phyloP scores from a whole-genome alignment of 2,113 vertebrate species.

The Toxotes chatareus region DNA sequence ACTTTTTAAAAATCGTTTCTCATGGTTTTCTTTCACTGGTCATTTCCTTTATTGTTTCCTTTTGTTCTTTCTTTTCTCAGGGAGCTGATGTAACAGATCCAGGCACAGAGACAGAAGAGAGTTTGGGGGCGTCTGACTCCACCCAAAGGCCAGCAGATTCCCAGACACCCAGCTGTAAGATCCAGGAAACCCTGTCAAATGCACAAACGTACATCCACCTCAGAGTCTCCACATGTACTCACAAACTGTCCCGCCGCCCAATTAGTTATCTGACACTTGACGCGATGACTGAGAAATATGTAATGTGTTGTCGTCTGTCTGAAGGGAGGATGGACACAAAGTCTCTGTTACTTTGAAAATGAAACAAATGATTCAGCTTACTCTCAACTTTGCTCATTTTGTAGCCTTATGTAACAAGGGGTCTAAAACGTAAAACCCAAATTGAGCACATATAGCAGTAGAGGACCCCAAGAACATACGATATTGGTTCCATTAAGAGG shows the following conservation, averaged over 20 bases:
- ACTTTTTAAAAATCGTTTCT: not conserved
- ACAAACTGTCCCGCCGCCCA: slow-evolving; percentile 35
- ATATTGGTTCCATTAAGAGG: not conserved
- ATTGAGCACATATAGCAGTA: not conserved
- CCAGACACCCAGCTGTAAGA: slow-evolving; percentile 90
- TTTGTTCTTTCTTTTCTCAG: slow-evolving; percentile 76
- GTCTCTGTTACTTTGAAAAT: not conserved
- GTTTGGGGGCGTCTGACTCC: slow-evolving; percentile 92
- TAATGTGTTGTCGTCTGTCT: slow-evolving; percentile 64
- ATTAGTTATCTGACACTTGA: slow-evolving; percentile 59
- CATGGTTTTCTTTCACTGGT: not conserved
- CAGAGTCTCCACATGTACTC: slow-evolving; percentile 48
- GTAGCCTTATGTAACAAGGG: too few relatives aligned
- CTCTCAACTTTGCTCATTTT: not conserved
- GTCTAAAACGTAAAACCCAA: not conserved
- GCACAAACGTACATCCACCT: slow-evolving; percentile 37
- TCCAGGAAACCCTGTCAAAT: slow-evolving; percentile 67
- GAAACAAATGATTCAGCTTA: not conserved
- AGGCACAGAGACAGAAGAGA: slow-evolving; percentile 96
- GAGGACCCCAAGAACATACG: not conserved
- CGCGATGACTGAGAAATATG: slow-evolving; percentile 45
- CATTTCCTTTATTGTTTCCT: not conserved
- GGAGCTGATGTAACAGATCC: slow-evolving; percentile 93
- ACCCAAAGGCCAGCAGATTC: slow-evolving; percentile 93
- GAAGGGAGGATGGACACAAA: not conserved